Conservation (phyloP, 2,113 vertebrate species). For the Tonatia bakeri region DNA sequence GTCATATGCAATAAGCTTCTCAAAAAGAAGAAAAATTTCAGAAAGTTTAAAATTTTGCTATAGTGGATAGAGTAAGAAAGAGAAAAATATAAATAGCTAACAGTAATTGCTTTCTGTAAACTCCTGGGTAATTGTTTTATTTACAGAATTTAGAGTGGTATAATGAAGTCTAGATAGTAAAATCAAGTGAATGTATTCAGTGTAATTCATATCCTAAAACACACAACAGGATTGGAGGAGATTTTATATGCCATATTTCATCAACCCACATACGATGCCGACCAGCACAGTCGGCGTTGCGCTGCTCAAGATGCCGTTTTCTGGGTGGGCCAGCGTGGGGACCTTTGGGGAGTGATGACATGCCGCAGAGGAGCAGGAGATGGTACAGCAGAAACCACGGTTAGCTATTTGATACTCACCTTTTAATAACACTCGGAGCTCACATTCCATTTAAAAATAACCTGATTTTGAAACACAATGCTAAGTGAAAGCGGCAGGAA, state of each 20-base stretch:
- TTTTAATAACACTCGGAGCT: constrained; percentile 1
- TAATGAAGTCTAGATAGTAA: background rate
- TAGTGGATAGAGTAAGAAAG: background rate
- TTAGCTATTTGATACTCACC: background rate
- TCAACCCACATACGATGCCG: background rate
- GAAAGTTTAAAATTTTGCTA: background rate
- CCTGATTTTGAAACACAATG: background rate
- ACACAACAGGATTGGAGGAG: background rate
- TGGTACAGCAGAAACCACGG: background rate
- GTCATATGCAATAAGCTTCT: constrained; percentile 55
- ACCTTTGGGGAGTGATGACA: background rate
- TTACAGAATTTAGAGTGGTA: background rate
- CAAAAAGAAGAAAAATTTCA: background rate
- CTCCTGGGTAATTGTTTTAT: background rate
- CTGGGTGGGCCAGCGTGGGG: no score
- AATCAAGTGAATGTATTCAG: background rate
- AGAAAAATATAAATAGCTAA: background rate
- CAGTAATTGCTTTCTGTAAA: background rate
- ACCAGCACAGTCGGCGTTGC: background rate
- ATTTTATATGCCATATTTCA: background rate
- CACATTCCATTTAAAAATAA: background rate
- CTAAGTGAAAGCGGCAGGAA: background rate
- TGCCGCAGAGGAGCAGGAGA: background rate
- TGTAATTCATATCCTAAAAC: background rate
- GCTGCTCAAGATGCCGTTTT: background rate